Evolutionary conservation across 2,888 invertebrate genomes (phyloP).

Genomic region (Leptinotarsa rubiginosa): DNA sequence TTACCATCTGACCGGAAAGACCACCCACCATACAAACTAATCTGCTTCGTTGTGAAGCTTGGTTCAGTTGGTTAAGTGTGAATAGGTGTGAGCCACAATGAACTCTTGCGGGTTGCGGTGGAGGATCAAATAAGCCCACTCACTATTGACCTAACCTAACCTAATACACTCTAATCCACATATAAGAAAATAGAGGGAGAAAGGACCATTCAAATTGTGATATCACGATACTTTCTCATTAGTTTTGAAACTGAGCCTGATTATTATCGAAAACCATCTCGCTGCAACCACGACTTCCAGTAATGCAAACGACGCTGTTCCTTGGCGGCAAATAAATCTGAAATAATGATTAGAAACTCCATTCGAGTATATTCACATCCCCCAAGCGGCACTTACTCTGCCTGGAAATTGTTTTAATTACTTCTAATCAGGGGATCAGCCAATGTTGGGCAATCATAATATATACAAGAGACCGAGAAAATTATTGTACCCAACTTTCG

Average conservation of each 20-base stretch:
- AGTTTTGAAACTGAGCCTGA: constrained; percentile 5
- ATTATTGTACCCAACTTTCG: constrained; percentile 22
- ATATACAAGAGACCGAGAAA: constrained; percentile 23
- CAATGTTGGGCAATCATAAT: constrained; percentile 23
- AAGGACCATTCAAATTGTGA: not conserved
- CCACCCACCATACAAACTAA: too few relatives aligned
- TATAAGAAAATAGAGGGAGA: too few relatives aligned
- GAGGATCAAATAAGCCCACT: too few relatives aligned
- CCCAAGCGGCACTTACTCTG: constrained; percentile 20
- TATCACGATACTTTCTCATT: not conserved
- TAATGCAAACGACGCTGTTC: constrained; percentile 14
- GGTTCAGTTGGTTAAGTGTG: too few relatives aligned
- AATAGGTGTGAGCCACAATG: too few relatives aligned
- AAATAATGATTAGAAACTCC: constrained; percentile 26
- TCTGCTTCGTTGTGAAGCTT: too few relatives aligned
- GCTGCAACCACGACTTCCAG: not conserved
- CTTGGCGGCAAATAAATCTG: constrained; percentile 21
- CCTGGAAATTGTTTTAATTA: constrained; percentile 26
- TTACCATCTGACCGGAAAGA: too few relatives aligned
- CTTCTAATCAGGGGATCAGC: constrained; percentile 21
- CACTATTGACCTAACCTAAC: too few relatives aligned
- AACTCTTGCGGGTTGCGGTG: too few relatives aligned
- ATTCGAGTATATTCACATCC: constrained; percentile 21
- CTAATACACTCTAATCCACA: too few relatives aligned
- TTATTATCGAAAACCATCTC: constrained; percentile 10